A percentile compares a stretch with the other conserved stretches of the same genome.
Evolutionary conservation across 2,113 vertebrate species (phyloP).

Genomic region (Sturnira hondurensis): DNA sequence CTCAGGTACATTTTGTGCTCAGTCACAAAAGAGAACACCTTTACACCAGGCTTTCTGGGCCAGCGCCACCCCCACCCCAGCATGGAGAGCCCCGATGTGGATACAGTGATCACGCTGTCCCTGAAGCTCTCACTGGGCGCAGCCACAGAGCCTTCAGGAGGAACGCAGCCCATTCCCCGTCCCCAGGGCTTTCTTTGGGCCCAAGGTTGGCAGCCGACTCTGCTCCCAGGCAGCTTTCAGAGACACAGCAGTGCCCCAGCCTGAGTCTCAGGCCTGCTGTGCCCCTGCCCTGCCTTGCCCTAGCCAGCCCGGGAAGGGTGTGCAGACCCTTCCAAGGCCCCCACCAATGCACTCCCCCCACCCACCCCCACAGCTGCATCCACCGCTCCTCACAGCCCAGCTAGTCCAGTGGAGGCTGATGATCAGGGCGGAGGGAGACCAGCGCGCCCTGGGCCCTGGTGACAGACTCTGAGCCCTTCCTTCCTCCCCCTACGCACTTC

Average conservation of each 20-base stretch:
- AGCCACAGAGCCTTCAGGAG: not conserved
- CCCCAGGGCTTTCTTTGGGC: not conserved
- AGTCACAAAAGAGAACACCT: not conserved
- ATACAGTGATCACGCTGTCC: not conserved
- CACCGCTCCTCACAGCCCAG: fast-evolving
- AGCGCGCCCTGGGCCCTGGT: not conserved
- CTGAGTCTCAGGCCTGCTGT: not conserved
- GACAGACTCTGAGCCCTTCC: too few relatives aligned
- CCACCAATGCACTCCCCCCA: not conserved
- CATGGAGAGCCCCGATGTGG: not conserved
- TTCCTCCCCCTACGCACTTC: not conserved
- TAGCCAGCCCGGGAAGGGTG: not conserved
- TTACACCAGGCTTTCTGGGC: not conserved
- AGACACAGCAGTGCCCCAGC: fast-evolving
- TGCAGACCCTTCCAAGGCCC: not conserved
- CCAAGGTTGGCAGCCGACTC: not conserved
- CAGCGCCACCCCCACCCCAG: not conserved
- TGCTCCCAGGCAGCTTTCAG: not conserved
- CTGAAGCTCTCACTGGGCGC: not conserved
- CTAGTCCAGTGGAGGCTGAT: fast-evolving
- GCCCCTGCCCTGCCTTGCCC: not conserved
- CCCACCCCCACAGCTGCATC: fast-evolving
- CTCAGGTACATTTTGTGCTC: not conserved
- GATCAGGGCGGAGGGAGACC: too few relatives aligned
- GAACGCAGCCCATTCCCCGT: not conserved